A percentile compares a stretch with the other conserved stretches of the same genome.
Evolutionary conservation across 2,113 vertebrate species (phyloP).

Genomic region (Seriola dumerili): DNA sequence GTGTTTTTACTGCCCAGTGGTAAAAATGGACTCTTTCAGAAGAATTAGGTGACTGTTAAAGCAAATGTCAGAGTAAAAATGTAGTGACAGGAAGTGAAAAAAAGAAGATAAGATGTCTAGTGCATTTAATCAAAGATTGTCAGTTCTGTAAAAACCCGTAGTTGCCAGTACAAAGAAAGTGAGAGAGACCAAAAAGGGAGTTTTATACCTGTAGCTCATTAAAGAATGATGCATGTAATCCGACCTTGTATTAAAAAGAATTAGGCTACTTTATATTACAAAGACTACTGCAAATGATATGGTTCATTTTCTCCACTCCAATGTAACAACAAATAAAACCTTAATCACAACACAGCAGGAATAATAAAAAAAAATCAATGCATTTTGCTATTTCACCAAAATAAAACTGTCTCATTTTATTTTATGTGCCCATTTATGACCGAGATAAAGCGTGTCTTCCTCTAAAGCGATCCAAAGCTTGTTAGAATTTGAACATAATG

Average conservation of each 20-base stretch:
- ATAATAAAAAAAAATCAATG: background rate
- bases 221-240: slow-evolving; percentile 13
- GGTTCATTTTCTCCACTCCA: slow-evolving; percentile 3
- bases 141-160: background rate
- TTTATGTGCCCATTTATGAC: slow-evolving; percentile 6
- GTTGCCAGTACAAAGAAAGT: background rate
- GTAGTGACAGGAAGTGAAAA: background rate
- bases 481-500: slow-evolving; percentile 1
- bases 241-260: background rate
- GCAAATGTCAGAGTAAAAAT: background rate
- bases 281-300: background rate
- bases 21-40: too few species aligned
- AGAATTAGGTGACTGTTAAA: too few species aligned
- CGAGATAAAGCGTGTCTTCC: background rate
- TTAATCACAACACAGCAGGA: slow-evolving; percentile 28
- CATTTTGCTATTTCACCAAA: background rate
- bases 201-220: background rate
- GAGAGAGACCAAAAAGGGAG: background rate
- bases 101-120: background rate
- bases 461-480: background rate
- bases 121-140: slow-evolving; percentile 3
- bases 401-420: slow-evolving; percentile 28
- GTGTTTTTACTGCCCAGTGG: too few species aligned
- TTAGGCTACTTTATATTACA: background rate
- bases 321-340: background rate